Conservation (phyloP, 30 jellyfish, hydroid and myxozoan species). For the Mastigias papua region DNA sequence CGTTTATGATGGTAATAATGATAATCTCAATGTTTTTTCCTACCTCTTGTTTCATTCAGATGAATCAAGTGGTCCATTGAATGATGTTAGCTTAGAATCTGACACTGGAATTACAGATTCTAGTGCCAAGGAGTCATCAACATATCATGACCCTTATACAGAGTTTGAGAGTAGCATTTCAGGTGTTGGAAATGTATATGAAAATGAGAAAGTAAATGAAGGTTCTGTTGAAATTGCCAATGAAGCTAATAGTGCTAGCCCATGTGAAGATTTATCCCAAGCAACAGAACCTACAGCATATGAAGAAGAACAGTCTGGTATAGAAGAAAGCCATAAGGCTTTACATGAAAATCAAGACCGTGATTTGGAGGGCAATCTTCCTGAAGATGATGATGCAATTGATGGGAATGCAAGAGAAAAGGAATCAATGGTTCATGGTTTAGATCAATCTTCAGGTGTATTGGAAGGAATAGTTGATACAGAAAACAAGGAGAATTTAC, state of each 20-base stretch:
- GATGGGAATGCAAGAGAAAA: no score
- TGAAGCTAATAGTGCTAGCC: not conserved
- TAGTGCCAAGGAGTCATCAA: not conserved
- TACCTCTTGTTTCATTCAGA: slow-evolving; percentile 6
- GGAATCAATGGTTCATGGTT: not conserved
- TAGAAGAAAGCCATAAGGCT: not conserved
- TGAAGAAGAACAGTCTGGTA: not conserved
- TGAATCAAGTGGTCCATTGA: not conserved
- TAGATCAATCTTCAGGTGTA: not conserved
- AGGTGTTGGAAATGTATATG: slow-evolving; percentile 7
- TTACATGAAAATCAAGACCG: not conserved
- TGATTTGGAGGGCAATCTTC: no score
- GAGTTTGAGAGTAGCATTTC: slow-evolving; percentile 44
- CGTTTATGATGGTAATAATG: not conserved
- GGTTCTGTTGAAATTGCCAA: not conserved
- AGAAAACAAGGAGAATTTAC: not conserved
- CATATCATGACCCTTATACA: slow-evolving; percentile 9
- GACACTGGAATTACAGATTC: not conserved
- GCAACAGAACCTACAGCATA: not conserved
- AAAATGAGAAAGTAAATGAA: not conserved
- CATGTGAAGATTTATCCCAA: not conserved
- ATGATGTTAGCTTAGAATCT: not conserved
- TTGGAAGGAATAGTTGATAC: not conserved
- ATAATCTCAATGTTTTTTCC: not conserved
- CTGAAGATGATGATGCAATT: no score